These are phyloP conservation scores for Mamestra brassicae DNA, from an alignment of 2,888 invertebrate genomes.

Conservation along the genomic window DNA sequence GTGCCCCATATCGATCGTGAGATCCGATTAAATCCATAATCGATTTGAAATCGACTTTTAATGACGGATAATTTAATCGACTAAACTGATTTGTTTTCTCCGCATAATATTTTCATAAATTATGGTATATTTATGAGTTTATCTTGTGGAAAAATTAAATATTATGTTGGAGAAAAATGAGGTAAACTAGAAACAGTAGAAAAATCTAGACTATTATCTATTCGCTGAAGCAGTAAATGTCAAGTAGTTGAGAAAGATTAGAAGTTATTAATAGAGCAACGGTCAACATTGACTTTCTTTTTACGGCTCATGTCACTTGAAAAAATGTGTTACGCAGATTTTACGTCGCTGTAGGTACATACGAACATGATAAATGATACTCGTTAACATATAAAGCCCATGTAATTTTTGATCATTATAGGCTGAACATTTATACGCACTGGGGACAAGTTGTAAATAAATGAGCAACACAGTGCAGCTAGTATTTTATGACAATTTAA, in stretches of 20 bases:
- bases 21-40: constrained; percentile 57
- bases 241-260: constrained; percentile 10
- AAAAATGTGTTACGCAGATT: constrained; percentile 8
- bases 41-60: constrained; percentile 57
- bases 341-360: not conserved
- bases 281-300: constrained; percentile 14
- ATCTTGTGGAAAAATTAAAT: constrained; percentile 8
- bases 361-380: constrained; percentile 15
- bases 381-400: constrained; percentile 9
- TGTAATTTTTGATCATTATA: constrained; percentile 44
- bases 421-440: constrained; percentile 21
- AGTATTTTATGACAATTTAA: constrained; percentile 66
- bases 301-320: not conserved
- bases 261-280: not conserved
- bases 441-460: constrained; percentile 47
- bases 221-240: constrained; percentile 18
- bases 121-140: constrained; percentile 32
- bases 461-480: constrained; percentile 30
- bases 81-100: constrained; percentile 56
- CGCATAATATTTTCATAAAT: constrained; percentile 45
- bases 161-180: not conserved
- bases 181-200: not conserved
- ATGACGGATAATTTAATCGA: constrained; percentile 57
- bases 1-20: constrained; percentile 48
- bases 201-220: constrained; percentile 10